Conservation (phyloP, 1,140 invertebrate genomes). For the Drosophila arizonae region DNA sequence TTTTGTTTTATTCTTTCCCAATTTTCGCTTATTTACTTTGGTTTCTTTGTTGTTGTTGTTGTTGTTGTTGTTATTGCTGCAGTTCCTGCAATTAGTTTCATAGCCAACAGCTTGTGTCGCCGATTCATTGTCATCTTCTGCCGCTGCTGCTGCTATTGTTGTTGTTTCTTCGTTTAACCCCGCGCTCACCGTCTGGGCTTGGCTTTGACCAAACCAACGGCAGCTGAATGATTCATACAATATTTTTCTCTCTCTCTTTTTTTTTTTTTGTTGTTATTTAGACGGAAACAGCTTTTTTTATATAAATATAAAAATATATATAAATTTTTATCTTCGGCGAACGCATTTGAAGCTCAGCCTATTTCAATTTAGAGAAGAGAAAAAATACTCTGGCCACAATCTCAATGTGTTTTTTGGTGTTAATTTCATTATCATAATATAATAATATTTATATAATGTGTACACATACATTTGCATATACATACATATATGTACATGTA, state of each 20-base stretch:
- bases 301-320: neutral
- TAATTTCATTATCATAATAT: conserved; percentile 1
- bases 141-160: neutral
- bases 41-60: conserved; percentile 23
- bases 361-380: neutral
- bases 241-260: neutral
- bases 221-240: conserved; percentile 35
- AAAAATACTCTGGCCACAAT: neutral
- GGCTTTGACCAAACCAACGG: conserved; percentile 32
- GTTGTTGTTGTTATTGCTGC: conserved; percentile 11
- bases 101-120: conserved; percentile 10
- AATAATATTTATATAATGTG: conserved; percentile 5
- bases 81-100: conserved; percentile 12
- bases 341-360: conserved; percentile 30
- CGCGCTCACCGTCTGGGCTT: conserved; percentile 8
- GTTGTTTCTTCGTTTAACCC: conserved; percentile 11
- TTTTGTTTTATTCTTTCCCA: conserved; percentile 25
- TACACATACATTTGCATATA: too few species aligned
- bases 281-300: conserved; percentile 24
- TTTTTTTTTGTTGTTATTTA: neutral
- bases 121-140: conserved; percentile 22
- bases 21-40: conserved; percentile 38
- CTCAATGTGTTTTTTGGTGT: neutral
- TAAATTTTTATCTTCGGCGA: conserved; percentile 3
- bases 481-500: too few species aligned